phyloP scores from a whole-genome alignment of 1,140 invertebrate genomes.

The Aphelenchoides besseyi region DNA sequence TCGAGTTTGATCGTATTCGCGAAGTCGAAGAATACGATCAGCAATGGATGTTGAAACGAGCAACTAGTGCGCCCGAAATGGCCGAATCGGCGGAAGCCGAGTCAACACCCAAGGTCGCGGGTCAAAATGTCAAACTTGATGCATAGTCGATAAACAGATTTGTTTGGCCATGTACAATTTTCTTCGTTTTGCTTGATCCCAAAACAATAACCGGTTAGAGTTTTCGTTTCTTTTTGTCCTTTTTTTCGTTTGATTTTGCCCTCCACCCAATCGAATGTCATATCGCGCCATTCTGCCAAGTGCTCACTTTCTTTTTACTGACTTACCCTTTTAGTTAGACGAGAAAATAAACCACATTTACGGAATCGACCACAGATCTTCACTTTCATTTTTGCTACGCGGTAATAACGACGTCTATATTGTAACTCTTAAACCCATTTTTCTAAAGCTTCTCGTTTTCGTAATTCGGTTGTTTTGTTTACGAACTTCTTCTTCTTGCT shows the following conservation, averaged over 20 bases:
- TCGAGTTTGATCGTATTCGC: conserved; percentile 43
- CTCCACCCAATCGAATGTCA: not conserved
- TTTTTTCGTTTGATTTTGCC: not conserved
- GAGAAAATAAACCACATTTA: not conserved
- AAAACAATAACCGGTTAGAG: conserved; percentile 8
- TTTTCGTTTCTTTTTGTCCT: not conserved
- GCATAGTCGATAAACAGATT: not conserved
- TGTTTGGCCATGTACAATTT: too few relatives aligned
- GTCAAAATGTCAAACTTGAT: not conserved
- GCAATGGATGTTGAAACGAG: conserved; percentile 33
- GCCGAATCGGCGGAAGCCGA: not conserved
- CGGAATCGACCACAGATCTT: conserved; percentile 2
- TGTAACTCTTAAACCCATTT: too few relatives aligned
- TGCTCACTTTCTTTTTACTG: conserved; percentile 10
- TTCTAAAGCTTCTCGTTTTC: too few relatives aligned
- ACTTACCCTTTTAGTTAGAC: not conserved
- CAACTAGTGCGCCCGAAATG: conserved; percentile 36
- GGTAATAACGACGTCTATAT: too few relatives aligned
- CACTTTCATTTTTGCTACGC: conserved; percentile 14
- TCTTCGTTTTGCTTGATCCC: conserved; percentile 4
- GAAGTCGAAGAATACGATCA: conserved; percentile 43
- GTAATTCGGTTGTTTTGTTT: too few relatives aligned
- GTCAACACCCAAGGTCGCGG: not conserved
- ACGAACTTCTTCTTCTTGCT: too few relatives aligned
- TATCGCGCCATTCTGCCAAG: not conserved